Evolutionary conservation across 1,140 invertebrate species (phyloP), one percentile per base, ranked within the genome.

Genomic region (Eurytemora carolleeae): DNA sequence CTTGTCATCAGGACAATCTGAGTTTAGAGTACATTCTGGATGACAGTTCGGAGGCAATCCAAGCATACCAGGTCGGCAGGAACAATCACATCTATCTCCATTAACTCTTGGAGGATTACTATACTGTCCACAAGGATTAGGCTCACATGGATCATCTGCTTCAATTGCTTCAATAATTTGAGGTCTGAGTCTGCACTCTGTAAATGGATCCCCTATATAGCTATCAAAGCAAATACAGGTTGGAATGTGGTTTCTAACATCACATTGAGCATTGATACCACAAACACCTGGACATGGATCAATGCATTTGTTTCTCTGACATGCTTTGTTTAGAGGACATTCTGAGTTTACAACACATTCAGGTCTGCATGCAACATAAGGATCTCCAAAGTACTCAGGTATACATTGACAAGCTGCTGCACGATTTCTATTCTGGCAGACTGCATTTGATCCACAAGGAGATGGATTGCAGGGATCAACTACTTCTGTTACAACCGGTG

Each of bases 331-430:
- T 65, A 77, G 76, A 15, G 80, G 71, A 72, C 85, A 87, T 66
- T 89, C 85, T 0, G 82, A 80, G 68, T 86, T 76, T 0, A 83
- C 81, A 17, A 84, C 76, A 74, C 84, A 88, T 72, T 84, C 81
- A 15, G 81, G 85, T 65, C 81, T 76, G 67, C 85, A 88, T 64
- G 80, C 82, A 62, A 84, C 83, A 61, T 67, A 26, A 3, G 82
- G 80, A 67, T 78, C 75, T 55, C 79, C 79, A 54, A 76, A 74
- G 66, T 77, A 79, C 55, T 76, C 76, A 1, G 75, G 68, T 61
- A 79, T 74, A 68, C 82, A 84, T 0, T 76, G 78, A 69, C 84
- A 86, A 2, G 81, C 78, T 2, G 82, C 79, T 71, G 26, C 57
- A 53, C 66, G 66, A 17, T 61, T 64, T 19, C 65, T 64, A 19